Base-by-base conservation (phyloP, 2,888 invertebrate species). In the Subacronicta megacephala region DNA sequence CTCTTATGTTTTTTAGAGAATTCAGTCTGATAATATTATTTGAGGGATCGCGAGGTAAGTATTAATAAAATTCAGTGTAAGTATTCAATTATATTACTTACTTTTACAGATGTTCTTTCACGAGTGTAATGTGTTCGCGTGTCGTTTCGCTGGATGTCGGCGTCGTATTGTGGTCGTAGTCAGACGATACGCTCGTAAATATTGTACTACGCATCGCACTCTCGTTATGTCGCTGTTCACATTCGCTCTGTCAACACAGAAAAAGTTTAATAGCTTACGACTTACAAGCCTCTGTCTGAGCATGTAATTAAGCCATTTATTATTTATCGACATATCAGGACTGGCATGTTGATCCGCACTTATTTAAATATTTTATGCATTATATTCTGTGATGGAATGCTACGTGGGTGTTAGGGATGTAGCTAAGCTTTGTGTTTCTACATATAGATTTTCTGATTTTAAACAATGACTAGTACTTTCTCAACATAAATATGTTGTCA, bases 71-170 rank as follows among this genome's bases (percentile, higher is more conserved):
- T 1, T 10, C 26, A 10, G 10, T 26, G 3, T 10, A n/a, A n/a
- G n/a, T n/a, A 10, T 1, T 3, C 26, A 26, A 26, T 26, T 18
- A 10, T 26, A 18, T 18, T 26, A n/a, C 29, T 31, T 31, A 31
- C 31, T 5, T 31, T 31, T 12, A 31, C 12, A n/a, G 31, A 5
- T 31, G 12, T n/a, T 31, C n/a, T n/a, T 31, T 31, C 4, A 29
- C 12, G n/a, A n/a, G n/a, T n/a, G 31, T 31, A 31, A 31, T 31
- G 5, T 31, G 5, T 31, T n/a, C n/a, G n/a, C 42, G 12, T 31
- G 20, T 71, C 55, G 67, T 42, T 49, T 71, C 66, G 67, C 20
- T 46, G 15, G 6, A 10, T 1, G 31, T 9, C 3, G 16, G 15
- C 1, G 23, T 58, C 38, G 44, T 40, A n/a, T 33, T 40, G 18